These are phyloP conservation scores for Heterodera schachtii DNA, from an alignment of 1,140 invertebrate genomes.

Conservation along the genomic window DNA sequence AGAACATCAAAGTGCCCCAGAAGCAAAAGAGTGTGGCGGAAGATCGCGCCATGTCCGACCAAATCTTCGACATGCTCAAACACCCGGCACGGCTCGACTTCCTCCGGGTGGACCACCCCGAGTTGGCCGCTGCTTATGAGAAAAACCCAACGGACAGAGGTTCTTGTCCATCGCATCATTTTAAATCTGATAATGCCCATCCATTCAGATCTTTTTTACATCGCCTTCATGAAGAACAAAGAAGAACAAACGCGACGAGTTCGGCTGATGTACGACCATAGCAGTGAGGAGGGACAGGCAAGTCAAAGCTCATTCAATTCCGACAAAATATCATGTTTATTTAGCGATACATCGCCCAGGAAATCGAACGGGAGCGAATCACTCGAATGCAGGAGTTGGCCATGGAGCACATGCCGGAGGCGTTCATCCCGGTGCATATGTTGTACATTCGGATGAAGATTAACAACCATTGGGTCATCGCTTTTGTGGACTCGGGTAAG, in stretches of 20 bases:
- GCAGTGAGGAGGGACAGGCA: constrained; percentile 40
- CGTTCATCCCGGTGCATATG: constrained; percentile 50
- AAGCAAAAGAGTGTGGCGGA: constrained; percentile 2
- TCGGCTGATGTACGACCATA: constrained; percentile 39
- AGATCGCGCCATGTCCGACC: constrained; percentile 13
- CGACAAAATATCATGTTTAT: not conserved
- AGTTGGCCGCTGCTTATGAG: constrained; percentile 36
- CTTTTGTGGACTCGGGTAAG: constrained; percentile 44
- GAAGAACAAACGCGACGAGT: constrained; percentile 24
- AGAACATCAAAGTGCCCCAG: constrained; percentile 36
- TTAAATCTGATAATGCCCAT: not conserved
- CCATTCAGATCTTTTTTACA: constrained; percentile 29
- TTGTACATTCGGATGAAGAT: constrained; percentile 54
- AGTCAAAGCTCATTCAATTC: not conserved
- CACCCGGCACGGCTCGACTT: constrained; percentile 23
- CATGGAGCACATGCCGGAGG: constrained; percentile 46
- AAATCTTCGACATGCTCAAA: constrained; percentile 27
- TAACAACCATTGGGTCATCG: constrained; percentile 51
- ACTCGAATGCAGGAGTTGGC: constrained; percentile 36
- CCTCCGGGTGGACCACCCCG: constrained; percentile 23
- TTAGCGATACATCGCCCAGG: constrained; percentile 38
- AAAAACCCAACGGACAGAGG: constrained; percentile 34
- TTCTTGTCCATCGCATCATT: constrained; percentile 1
- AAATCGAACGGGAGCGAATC: constrained; percentile 39
- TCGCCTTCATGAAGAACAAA: constrained; percentile 29